Base-by-base conservation (phyloP, 2,797 vertebrate species). In the Microcaecilia unicolor region DNA sequence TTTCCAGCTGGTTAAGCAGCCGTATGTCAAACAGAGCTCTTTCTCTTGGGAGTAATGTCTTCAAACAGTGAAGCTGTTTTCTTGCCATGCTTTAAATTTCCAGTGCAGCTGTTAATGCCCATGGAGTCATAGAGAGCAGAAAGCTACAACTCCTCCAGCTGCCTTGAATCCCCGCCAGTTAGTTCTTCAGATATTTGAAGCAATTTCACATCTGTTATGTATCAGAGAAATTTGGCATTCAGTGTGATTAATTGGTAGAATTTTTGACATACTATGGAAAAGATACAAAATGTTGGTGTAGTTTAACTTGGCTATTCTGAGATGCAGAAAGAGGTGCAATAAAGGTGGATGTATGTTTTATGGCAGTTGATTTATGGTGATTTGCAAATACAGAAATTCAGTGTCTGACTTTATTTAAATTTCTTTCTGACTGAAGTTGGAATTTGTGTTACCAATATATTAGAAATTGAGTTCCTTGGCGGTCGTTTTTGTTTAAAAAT, bases 81-180 rank as follows among this genome's bases (percentile, higher is more conserved):
- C 44, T 48, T 41, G 28, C 38, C 31, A 2, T 43, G 23, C 41
- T 41, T 60, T 43, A 19, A 40, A 34, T 56, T 58, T 48, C 45
- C 37, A 22, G 32, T 21, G 22, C 34, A 48, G 48, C 22, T 60
- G 45, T 15, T 39, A 5, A 6, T 46, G 24, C 42, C 21, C 19
- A 13, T 40, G 35, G n/a, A n/a, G n/a, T n/a, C n/a, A n/a, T n/a
- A n/a, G n/a, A 34, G 32, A 58, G 35, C 16, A 37, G 18, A 41
- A 39, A 47, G 19, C 25, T 44, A 35, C 10, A 18, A 4, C 30
- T 51, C 41, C 21, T n/a, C 5, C 37, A 4, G 22, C 28, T 14
- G 9, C 24, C 4, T 26, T 37, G 32, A 33, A 39, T 25, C n/a
- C 19, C 12, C 20, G 35, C 19, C 25, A 42, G 3, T 14, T 27